phyloP scores from a whole-genome alignment of 1,140 invertebrate species.

The Drosophila bocki region DNA sequence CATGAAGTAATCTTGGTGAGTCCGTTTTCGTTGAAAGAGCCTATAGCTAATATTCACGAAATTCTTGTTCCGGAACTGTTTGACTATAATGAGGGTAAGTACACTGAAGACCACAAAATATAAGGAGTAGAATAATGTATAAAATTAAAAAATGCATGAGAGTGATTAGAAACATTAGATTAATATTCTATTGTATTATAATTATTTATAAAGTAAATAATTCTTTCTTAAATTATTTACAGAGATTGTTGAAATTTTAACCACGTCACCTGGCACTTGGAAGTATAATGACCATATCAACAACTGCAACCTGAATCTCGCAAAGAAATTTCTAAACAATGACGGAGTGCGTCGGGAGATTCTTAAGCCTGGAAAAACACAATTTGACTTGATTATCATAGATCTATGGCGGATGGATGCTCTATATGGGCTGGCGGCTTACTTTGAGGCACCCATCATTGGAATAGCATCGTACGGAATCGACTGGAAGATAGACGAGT shows the following conservation, averaged over 20 bases:
- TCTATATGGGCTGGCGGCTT: conserved; percentile 19
- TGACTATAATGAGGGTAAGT: conserved; percentile 15
- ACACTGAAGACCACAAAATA: too few relatives aligned
- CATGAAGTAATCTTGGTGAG: conserved; percentile 25
- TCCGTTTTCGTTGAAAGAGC: conserved; percentile 6
- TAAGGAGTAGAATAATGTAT: not conserved
- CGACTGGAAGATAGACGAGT: conserved; percentile 31
- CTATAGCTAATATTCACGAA: conserved; percentile 10
- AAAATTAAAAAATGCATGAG: not conserved
- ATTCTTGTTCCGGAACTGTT: conserved; percentile 17
- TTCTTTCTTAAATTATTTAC: not conserved
- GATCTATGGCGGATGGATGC: conserved; percentile 24
- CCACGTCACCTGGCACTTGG: not conserved
- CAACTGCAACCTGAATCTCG: not conserved
- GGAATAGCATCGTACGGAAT: conserved; percentile 25
- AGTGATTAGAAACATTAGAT: not conserved
- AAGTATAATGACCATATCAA: conserved; percentile 3
- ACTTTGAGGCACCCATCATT: conserved; percentile 31
- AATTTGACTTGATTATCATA: conserved; percentile 27
- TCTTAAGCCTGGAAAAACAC: conserved; percentile 15
- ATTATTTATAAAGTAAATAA: not conserved
- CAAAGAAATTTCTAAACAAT: conserved; percentile 21
- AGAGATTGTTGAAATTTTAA: not conserved
- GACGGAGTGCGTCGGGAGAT: conserved; percentile 29
- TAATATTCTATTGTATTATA: not conserved